phyloP scores from a whole-genome alignment of 2,113 vertebrate species.

The Chamaea fasciata region DNA sequence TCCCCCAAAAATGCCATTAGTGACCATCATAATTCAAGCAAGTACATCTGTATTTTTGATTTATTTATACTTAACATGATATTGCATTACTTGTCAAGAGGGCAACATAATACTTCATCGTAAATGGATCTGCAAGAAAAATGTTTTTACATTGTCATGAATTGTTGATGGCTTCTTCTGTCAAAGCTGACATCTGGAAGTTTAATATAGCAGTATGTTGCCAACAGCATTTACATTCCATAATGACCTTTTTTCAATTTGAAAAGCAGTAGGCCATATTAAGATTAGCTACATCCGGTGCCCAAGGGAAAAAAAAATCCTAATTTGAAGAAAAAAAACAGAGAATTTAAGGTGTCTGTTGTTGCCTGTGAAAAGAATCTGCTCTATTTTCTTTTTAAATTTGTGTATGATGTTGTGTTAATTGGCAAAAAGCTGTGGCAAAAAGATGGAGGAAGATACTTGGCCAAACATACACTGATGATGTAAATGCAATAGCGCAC shows the following conservation, averaged over 20 bases:
- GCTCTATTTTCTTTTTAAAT: neutral
- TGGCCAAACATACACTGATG: too few species aligned
- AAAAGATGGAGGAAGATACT: neutral
- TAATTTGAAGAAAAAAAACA: neutral
- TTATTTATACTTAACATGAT: slow-evolving; percentile 57
- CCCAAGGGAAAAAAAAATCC: neutral
- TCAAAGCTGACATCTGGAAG: slow-evolving; percentile 52
- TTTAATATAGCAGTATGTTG: slow-evolving; percentile 46
- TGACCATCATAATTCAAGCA: slow-evolving; percentile 1
- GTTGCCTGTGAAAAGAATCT: neutral
- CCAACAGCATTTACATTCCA: neutral
- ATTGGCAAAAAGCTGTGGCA: neutral
- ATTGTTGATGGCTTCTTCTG: slow-evolving; percentile 44
- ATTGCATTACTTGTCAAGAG: slow-evolving; percentile 56
- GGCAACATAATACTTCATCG: slow-evolving; percentile 41
- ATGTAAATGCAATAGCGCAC: neutral
- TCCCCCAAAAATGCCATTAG: slow-evolving; percentile 30
- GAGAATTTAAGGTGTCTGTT: neutral
- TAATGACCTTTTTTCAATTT: slow-evolving; percentile 24
- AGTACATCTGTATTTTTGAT: slow-evolving; percentile 38
- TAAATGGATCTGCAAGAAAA: slow-evolving; percentile 58
- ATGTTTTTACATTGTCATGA: slow-evolving; percentile 48
- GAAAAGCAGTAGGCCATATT: neutral
- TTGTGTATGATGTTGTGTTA: neutral
- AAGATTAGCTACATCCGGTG: neutral